Evolutionary conservation across 2,113 vertebrate species (phyloP), one percentile per base, ranked within the genome.

Genomic region (Callorhinus ursinus): DNA sequence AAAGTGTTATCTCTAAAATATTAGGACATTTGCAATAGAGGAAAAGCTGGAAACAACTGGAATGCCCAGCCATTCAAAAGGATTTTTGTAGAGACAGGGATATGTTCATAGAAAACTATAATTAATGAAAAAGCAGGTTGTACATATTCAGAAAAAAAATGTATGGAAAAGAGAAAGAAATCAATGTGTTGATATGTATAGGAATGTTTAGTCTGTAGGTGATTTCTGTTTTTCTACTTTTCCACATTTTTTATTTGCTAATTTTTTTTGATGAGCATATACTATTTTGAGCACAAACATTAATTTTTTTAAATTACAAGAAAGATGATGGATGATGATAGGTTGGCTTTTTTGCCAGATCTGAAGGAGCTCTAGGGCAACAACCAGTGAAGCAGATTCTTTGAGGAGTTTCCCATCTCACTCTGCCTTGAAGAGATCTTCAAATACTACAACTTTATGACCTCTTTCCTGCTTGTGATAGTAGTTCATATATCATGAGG

Each of bases 1-100:
- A 88, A 96, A 51, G 16, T 7, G 69, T 51, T 82, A 42, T 69
- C 28, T 39, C 65, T 92, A 42, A 87, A 80, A 57, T 89, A 88
- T 77, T 53, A 14, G 89, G 65, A 31, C 10, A 63, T 61, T 91
- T 88, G n/a, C 22, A 86, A 19, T n/a, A 92, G 28, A 85, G 49
- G 21, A 81, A 94, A 94, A 79, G 63, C 53, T 92, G 31, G 39
- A 63, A 82, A n/a, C 28, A 61, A 2, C 15, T 79, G 31, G 61
- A 79, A 72, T n/a, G 0, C 18, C 28, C 8, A 80, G 33, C 11
- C 39, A 88, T 67, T 93, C 36, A 65, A 95, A 74, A 83, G 31
- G 65, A 61, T 88, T 1, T 89, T 94, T 42, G 28, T 55, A 31
- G n/a, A 93, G 46, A 72, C 4, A 69, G 9, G 19, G n/a, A 49